Base-by-base conservation (phyloP, 2,113 vertebrate genomes). In the Hippocampus zosterae region DNA sequence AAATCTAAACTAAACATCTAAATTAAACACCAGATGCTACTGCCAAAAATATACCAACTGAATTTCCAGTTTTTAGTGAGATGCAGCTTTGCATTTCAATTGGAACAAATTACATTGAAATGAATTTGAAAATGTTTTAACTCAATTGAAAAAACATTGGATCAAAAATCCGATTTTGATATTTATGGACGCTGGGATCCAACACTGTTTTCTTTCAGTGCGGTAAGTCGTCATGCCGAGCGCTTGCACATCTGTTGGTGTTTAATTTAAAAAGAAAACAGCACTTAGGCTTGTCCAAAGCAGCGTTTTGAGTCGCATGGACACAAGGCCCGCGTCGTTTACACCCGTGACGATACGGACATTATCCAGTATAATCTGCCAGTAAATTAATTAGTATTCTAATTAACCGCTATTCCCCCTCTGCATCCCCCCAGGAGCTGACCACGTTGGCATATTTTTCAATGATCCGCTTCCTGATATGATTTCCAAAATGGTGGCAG, bases 321-420 rank as follows among this genome's bases (percentile, higher is more conserved):
- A 77, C 82, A 83, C 64, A 65, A 66, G 52, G 69, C 71, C 23
- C 41, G 33, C 76, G 50, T 65, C 55, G 76, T 75, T 73, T 80
- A 79, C 81, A 77, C 42, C 70, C 68, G 69, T 46, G 78, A 85
- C 88, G 90, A 90, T 87, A 90, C 66, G 82, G 85, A 69, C 83
- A 89, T 91, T 91, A 92, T 90, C 85, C 77, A 73, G 85, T 69
- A 77, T 85, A 89, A 89, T 91, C 84, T 88, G 81, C 75, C 88
- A 87, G 82, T 79, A 89, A 92, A 91, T 92, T 89, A 91, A 92
- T 92, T 91, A 90, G 74, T 65, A 79, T 65, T 65, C 70, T 76
- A 85, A 87, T 88, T 87, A 78, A 79, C 85, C 71, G 74, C 69
- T 68, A 62, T 75, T 15, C 80, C 65, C 77, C 33, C 40, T 68